Evolutionary conservation across 2,113 vertebrate genomes (phyloP), one percentile per base, ranked within the genome.

Genomic region (Vimba vimba): DNA sequence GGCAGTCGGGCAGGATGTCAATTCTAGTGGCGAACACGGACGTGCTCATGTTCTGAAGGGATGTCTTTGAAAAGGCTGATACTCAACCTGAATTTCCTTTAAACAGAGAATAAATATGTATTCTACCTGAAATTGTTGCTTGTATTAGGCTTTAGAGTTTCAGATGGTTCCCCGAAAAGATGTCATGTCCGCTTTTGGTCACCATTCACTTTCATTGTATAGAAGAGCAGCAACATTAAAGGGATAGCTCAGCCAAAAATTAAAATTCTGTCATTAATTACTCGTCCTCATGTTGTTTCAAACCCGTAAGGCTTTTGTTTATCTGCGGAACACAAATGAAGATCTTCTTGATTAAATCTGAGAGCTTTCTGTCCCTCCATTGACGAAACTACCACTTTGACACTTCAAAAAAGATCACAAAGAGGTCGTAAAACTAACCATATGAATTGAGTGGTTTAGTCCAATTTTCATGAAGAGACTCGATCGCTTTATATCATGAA

Each of bases 1-100:
- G 69, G 84, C 80, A 88, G 77, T 84, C 39, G 57, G 88, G 89
- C 91, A 90, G 89, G 88, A 87, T 88, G 43, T 85, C 73, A 81
- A 89, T 87, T 89, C 45, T 27, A 83, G 87, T 82, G 55, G 21
- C 78, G 9, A 84, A 82, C 36, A 80, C 33, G 0, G 11, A 12
- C 27, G 30, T 52, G 87, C 88, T 84, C 81, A 27, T 19, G 50
- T 74, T 36, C 27, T 27, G 12, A 64, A 60, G 57, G 55, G 39
- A 15, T 85, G 83, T 64, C 43, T 77, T 76, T 77, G 59, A 76
- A 66, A 84, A 15, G 27, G 2, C 30, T 7, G 36, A 79, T 50
- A 71, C 10, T 62, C 17, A 6, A 73, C 33, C 59, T n/a, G 50
- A 36, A 79, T 59, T 59, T 33, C 21, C 50, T 59, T 71, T 60